Percentiles rank a stretch among this genome's conserved stretches.
phyloP scores from a whole-genome alignment of 2,888 invertebrate genomes.

The Lasioglossum lativentre region DNA sequence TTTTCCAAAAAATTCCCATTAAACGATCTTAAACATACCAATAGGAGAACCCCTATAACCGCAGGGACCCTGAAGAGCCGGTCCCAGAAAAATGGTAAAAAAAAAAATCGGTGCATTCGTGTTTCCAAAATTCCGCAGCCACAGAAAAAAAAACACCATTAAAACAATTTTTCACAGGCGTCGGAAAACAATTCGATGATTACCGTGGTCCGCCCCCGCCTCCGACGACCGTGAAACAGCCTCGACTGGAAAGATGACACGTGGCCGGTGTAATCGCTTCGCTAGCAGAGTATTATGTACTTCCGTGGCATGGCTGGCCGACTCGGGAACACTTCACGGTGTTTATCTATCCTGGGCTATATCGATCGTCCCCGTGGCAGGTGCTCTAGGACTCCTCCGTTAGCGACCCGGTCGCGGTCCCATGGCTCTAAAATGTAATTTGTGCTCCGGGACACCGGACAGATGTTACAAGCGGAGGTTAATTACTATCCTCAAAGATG shows the following conservation, averaged over 20 bases:
- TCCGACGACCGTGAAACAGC: slow-evolving; percentile 54
- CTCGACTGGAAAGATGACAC: slow-evolving; percentile 77
- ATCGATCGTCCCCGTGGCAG: slow-evolving; percentile 69
- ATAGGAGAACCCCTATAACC: background rate
- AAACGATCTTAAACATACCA: too few species aligned
- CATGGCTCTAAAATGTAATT: slow-evolving; percentile 20
- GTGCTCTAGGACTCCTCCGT: slow-evolving; percentile 44
- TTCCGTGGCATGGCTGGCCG: slow-evolving; percentile 70
- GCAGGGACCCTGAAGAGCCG: background rate
- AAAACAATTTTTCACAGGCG: background rate
- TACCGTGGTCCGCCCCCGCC: slow-evolving; percentile 7
- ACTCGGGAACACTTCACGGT: slow-evolving; percentile 35
- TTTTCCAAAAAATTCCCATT: too few species aligned
- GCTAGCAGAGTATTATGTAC: slow-evolving; percentile 69
- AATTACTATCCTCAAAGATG: background rate
- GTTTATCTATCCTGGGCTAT: slow-evolving; percentile 73
- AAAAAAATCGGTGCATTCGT: background rate
- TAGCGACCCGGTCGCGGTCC: slow-evolving; percentile 13
- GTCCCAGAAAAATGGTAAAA: background rate
- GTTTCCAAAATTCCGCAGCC: background rate
- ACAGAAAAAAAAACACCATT: background rate
- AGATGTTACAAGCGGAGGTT: slow-evolving; percentile 23
- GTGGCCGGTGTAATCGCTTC: slow-evolving; percentile 76
- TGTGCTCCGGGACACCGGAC: slow-evolving; percentile 15
- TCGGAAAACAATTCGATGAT: slow-evolving; percentile 1